A percentile compares a stretch with the other conserved stretches of the same genome.
These are phyloP conservation scores for Serilophus lunatus DNA, from an alignment of 2,113 vertebrate genomes.

Conservation along the genomic window DNA sequence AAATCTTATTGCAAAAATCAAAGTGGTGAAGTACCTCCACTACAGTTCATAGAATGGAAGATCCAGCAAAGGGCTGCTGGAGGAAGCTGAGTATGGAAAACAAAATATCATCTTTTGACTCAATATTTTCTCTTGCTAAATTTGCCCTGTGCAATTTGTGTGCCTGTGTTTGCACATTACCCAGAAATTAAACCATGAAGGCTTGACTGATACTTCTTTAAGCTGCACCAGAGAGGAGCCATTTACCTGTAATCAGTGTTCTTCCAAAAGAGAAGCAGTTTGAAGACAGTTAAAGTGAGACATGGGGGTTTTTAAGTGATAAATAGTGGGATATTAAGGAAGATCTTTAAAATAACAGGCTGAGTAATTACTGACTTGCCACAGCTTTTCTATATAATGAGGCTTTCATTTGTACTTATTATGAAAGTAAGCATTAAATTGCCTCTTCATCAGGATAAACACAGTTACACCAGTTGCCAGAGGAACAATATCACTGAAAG, in stretches of 20 bases:
- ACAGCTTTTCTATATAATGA: slow-evolving; percentile 13
- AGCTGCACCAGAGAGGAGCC: background rate
- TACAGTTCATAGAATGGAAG: background rate
- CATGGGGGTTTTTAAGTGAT: background rate
- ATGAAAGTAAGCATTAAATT: slow-evolving; percentile 19
- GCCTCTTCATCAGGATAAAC: background rate
- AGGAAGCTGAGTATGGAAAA: background rate
- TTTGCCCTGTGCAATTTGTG: background rate
- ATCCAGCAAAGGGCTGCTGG: accelerated
- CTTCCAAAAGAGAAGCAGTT: background rate
- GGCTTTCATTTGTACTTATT: slow-evolving; percentile 36
- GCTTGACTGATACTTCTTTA: background rate
- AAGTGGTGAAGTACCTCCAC: background rate
- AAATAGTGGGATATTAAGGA: background rate
- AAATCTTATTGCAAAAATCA: background rate
- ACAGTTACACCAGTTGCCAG: background rate
- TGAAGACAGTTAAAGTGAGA: background rate
- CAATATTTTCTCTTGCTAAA: background rate
- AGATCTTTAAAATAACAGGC: slow-evolving; percentile 17
- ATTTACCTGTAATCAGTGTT: slow-evolving; percentile 21
- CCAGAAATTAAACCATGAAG: slow-evolving; percentile 11
- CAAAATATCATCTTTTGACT: background rate
- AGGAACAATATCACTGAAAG: background rate
- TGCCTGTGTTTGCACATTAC: background rate
- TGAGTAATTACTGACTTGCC: slow-evolving; percentile 47